Evolutionary conservation across 2,888 invertebrate species (phyloP).

Genomic region (Leucophenga montana): DNA sequence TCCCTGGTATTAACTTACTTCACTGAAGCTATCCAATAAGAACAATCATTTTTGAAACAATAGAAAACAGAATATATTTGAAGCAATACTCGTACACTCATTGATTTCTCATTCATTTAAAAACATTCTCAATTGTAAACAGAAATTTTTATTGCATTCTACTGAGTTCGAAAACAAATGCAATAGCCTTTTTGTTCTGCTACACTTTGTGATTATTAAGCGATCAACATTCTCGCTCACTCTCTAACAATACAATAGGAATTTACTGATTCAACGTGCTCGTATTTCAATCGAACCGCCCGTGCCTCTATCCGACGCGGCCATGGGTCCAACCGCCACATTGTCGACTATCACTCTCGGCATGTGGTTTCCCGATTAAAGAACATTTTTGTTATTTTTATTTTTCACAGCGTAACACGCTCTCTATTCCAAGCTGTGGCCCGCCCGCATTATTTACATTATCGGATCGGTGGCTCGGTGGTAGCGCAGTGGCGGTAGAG

Average conservation of each 20-base stretch:
- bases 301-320: not conserved
- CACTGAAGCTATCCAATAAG: too few species aligned
- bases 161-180: not conserved
- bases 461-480: too few species aligned
- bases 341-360: not conserved
- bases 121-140: too few species aligned
- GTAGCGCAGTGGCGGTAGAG: not conserved
- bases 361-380: slow-evolving; percentile 9
- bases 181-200: not conserved
- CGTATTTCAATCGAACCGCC: not conserved
- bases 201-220: not conserved
- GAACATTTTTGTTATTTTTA: slow-evolving; percentile 3
- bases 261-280: slow-evolving; percentile 1
- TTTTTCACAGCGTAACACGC: not conserved
- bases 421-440: not conserved
- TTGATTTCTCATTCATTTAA: too few species aligned
- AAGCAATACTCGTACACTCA: too few species aligned
- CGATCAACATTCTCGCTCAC: not conserved
- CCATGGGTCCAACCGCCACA: not conserved
- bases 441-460: slow-evolving; percentile 11
- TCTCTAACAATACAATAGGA: not conserved
- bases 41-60: too few species aligned
- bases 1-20: too few species aligned
- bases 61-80: too few species aligned
- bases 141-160: not conserved